Percentiles rank a stretch among this genome's conserved stretches.
Evolutionary conservation across 1,140 invertebrate species (phyloP).

Genomic region (Thalassaphorura encarpata): DNA sequence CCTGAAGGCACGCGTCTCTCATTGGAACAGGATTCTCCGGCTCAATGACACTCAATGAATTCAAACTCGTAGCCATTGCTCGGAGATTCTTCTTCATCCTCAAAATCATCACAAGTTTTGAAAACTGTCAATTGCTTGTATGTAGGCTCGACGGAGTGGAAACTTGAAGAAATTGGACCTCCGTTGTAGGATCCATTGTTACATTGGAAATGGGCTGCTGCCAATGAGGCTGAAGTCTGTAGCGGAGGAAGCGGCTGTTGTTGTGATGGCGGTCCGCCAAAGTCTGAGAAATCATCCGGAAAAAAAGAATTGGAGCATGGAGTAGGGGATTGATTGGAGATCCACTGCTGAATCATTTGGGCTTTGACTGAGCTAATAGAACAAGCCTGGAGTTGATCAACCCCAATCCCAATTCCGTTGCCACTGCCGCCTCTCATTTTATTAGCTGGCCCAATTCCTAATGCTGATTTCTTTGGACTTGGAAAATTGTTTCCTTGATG

Average conservation of each 20-base stretch:
- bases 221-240: no score
- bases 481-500: conserved; percentile 32
- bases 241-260: no score
- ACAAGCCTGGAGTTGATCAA: conserved; percentile 13
- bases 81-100: conserved; percentile 9
- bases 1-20: conserved; percentile 68
- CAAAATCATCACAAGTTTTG: conserved; percentile 48
- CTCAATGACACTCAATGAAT: conserved; percentile 71
- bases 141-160: conserved; percentile 22
- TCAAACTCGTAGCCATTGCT: conserved; percentile 51
- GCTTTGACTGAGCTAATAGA: conserved; percentile 25
- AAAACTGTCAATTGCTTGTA: conserved; percentile 54
- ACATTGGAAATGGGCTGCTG: no score
- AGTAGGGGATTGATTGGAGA: conserved; percentile 66
- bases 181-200: neutral
- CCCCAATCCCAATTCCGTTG: neutral
- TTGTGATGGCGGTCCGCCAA: no score
- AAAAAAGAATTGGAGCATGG: no score
- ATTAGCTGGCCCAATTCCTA: no score
- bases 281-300: no score
- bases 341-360: conserved; percentile 81
- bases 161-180: neutral
- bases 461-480: conserved; percentile 33
- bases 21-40: conserved; percentile 65
- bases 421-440: no score